These are phyloP conservation scores for Xylophagus ater DNA, from an alignment of 2,888 invertebrate species.

Conservation along the genomic window DNA sequence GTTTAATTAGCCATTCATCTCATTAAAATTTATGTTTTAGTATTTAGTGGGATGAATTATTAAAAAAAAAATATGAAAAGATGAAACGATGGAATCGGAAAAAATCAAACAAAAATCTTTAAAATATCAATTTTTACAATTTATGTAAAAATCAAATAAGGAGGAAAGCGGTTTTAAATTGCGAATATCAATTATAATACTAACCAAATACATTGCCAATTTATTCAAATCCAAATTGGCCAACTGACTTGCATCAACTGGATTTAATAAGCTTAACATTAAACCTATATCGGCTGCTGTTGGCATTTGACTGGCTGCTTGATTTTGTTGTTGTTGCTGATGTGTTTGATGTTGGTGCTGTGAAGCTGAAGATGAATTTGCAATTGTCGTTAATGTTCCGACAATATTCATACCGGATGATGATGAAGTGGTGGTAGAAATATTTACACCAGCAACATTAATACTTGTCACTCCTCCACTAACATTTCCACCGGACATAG, in stretches of 20 bases:
- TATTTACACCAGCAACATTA: constrained; percentile 7
- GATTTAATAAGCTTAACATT: constrained; percentile 39
- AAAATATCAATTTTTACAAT: constrained; percentile 8
- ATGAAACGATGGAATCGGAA: no score
- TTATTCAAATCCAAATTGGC: constrained; percentile 65
- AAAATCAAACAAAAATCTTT: neutral
- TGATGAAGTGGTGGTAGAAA: constrained; percentile 16
- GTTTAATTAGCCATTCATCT: no score
- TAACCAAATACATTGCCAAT: constrained; percentile 62
- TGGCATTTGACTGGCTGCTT: constrained; percentile 39
- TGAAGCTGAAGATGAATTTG: constrained; percentile 28
- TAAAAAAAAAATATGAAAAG: constrained; percentile 17
- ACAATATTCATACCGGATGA: constrained; percentile 7
- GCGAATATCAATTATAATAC: no score
- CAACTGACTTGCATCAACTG: constrained; percentile 45
- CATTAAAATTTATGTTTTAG: no score
- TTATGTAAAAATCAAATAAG: constrained; percentile 17
- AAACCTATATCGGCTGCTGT: constrained; percentile 39
- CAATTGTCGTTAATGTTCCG: constrained; percentile 23
- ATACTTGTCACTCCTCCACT: constrained; percentile 7
- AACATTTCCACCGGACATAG: constrained; percentile 13
- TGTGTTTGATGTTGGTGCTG: constrained; percentile 22
- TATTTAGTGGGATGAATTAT: no score
- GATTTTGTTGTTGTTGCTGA: constrained; percentile 21
- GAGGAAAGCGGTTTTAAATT: no score